Evolutionary conservation across 1,140 invertebrate species (phyloP).

Genomic region (Papilio polyxenes): DNA sequence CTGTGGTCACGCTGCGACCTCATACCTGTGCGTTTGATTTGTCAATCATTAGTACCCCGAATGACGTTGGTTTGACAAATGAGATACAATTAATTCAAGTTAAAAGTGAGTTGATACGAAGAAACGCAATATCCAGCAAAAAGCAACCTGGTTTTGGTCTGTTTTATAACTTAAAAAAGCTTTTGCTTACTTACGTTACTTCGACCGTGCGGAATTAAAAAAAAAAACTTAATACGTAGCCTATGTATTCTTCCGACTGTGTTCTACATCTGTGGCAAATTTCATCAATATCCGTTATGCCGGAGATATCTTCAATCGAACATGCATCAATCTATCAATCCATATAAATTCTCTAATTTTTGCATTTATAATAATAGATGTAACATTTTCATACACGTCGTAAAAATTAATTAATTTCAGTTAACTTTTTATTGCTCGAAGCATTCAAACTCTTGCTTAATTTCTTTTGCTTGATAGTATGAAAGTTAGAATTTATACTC

Average conservation of each 20-base stretch:
- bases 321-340: no score
- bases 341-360: no score
- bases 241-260: no score
- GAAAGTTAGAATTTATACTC: background rate
- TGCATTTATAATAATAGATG: no score
- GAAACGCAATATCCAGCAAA: background rate
- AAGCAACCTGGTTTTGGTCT: background rate
- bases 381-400: background rate
- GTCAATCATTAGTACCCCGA: background rate
- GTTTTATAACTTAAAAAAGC: no score
- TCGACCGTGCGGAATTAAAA: no score
- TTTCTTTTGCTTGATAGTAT: background rate
- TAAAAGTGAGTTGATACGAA: background rate
- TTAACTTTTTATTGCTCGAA: background rate
- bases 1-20: constrained; percentile 10
- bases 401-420: background rate
- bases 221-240: no score
- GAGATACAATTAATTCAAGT: background rate
- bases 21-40: background rate
- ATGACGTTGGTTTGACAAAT: background rate
- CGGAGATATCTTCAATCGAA: no score
- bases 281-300: no score
- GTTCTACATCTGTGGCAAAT: no score
- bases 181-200: no score
- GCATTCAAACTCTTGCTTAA: background rate